These are phyloP conservation scores for Mellivora capensis DNA, from an alignment of 2,113 vertebrate genomes.

Conservation along the genomic window DNA sequence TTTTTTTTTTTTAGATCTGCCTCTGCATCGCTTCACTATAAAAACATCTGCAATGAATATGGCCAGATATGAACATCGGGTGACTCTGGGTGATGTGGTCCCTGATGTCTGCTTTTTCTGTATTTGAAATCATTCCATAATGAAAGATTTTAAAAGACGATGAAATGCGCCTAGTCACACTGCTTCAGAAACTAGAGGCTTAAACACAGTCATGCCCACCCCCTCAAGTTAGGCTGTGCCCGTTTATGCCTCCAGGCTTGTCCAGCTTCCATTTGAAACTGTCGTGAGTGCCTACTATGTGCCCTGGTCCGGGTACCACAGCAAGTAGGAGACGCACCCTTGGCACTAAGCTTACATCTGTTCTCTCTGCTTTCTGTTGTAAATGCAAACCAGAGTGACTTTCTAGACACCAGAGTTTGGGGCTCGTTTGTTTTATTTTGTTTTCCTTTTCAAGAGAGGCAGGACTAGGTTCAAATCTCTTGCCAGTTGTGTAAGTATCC, in stretches of 20 bases:
- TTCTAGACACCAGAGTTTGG: background rate
- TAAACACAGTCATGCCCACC: background rate
- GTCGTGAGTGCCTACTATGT: background rate
- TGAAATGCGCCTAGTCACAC: background rate
- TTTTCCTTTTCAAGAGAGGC: background rate
- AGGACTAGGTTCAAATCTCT: background rate
- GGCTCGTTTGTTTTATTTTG: background rate
- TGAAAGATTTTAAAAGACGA: background rate
- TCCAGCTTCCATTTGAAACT: background rate
- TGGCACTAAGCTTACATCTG: too few relatives aligned
- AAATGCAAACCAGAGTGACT: background rate
- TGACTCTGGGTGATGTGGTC: background rate
- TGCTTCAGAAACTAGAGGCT: background rate
- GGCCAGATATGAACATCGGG: background rate
- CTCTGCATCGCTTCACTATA: background rate
- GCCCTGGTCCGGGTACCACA: too few relatives aligned
- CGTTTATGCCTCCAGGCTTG: background rate
- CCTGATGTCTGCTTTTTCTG: background rate
- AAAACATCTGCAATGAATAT: background rate
- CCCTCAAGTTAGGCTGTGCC: too few relatives aligned
- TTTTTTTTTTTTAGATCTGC: background rate
- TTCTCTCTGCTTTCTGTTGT: background rate
- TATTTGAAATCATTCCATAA: conserved; percentile 25
- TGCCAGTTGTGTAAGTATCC: background rate
- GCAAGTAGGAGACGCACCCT: too few relatives aligned